phyloP scores from a whole-genome alignment of 2,888 invertebrate genomes.

The Eudasyphora cyanicolor region DNA sequence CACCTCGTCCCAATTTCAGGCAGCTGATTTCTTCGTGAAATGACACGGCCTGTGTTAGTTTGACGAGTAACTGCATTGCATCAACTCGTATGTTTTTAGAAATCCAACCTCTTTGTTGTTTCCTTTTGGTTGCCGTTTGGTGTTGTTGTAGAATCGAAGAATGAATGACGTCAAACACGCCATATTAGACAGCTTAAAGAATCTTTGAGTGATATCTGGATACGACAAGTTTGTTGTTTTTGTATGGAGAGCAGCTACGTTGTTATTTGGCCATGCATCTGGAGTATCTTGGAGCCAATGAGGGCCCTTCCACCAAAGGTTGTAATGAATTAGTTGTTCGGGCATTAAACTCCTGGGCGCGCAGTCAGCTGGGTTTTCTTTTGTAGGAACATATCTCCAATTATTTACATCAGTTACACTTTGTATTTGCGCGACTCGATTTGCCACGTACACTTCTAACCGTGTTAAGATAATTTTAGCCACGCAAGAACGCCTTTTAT shows the following conservation, averaged over 20 bases:
- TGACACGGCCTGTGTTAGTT: slow-evolving; percentile 10
- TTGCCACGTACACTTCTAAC: slow-evolving; percentile 10
- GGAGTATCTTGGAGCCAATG: slow-evolving; percentile 3
- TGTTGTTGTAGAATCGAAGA: not conserved
- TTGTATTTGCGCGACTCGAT: slow-evolving; percentile 34
- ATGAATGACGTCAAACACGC: slow-evolving; percentile 16
- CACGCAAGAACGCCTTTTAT: slow-evolving; percentile 34
- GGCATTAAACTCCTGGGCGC: slow-evolving; percentile 37
- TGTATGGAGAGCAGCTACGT: not conserved
- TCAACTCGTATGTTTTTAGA: slow-evolving; percentile 28
- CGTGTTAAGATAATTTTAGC: slow-evolving; percentile 12
- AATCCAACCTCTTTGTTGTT: slow-evolving; percentile 15
- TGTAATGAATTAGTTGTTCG: not conserved
- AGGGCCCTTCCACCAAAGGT: slow-evolving; percentile 36
- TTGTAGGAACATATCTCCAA: slow-evolving; percentile 31
- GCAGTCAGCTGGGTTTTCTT: slow-evolving; percentile 28
- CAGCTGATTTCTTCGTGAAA: not conserved
- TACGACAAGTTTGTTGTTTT: not conserved
- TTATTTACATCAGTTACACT: not conserved
- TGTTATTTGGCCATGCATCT: slow-evolving; percentile 1
- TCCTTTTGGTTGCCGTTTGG: not conserved
- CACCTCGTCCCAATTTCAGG: not conserved
- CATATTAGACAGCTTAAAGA: not conserved
- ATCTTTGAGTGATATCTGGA: not conserved
- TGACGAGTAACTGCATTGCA: not conserved